These are phyloP conservation scores for Ceratitis capitata DNA, from an alignment of 1,140 invertebrate genomes.

Conservation along the genomic window DNA sequence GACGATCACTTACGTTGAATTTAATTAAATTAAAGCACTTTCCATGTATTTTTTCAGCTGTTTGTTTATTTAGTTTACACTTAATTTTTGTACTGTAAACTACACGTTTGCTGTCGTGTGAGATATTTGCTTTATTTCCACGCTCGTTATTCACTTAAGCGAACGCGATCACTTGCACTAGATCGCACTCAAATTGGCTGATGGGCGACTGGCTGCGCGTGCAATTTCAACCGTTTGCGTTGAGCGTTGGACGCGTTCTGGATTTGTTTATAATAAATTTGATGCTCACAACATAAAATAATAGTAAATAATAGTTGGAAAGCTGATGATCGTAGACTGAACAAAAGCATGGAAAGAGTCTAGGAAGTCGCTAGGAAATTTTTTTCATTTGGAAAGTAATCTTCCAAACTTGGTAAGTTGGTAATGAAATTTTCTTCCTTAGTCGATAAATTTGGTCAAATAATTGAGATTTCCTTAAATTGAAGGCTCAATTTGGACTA, in stretches of 20 bases:
- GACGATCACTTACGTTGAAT: background rate
- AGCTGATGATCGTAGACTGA: background rate
- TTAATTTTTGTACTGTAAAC: constrained; percentile 11
- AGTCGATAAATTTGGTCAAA: too few relatives aligned
- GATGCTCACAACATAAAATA: background rate
- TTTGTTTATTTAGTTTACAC: background rate
- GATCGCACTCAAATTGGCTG: background rate
- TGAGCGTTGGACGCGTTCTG: background rate
- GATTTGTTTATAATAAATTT: constrained; percentile 13
- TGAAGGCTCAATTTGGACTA: too few relatives aligned
- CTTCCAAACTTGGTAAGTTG: background rate
- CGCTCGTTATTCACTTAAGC: constrained; percentile 24
- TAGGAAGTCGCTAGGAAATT: background rate
- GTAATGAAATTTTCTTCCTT: too few relatives aligned
- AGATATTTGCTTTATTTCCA: background rate
- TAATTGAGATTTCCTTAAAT: too few relatives aligned
- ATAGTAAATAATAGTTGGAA: constrained; percentile 24
- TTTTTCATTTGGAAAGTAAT: background rate
- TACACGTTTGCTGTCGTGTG: background rate
- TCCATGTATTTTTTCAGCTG: background rate
- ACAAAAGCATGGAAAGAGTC: background rate
- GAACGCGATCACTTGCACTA: background rate
- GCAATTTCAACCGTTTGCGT: background rate
- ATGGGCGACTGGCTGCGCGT: background rate
- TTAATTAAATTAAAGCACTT: constrained; percentile 3